Conservation (phyloP, 2,797 vertebrate genomes). For the Sebastes vulpes region DNA sequence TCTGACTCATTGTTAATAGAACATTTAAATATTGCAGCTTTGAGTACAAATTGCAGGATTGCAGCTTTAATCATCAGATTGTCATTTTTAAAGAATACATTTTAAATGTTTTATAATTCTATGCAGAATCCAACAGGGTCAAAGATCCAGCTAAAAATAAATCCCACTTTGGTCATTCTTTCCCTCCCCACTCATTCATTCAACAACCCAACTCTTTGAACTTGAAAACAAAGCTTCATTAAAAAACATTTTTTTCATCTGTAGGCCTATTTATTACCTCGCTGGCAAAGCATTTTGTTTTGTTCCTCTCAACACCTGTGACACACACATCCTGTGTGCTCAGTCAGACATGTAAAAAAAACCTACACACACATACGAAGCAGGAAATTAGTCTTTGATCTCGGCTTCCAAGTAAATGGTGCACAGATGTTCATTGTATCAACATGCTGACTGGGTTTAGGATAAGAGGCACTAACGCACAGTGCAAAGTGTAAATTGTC, state of each 20-base stretch:
- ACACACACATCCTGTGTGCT: constrained; percentile 38
- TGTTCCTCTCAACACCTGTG: constrained; percentile 42
- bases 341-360: neutral
- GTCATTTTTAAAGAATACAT: neutral
- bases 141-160: neutral
- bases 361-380: neutral
- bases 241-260: neutral
- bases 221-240: neutral
- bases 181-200: neutral
- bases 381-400: constrained; percentile 53
- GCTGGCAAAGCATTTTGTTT: constrained; percentile 21
- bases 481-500: neutral
- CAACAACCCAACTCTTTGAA: neutral
- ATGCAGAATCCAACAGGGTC: neutral
- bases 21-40: neutral
- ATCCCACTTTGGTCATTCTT: neutral
- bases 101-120: neutral
- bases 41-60: neutral
- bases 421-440: constrained; percentile 68
- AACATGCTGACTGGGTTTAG: constrained; percentile 32
- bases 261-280: neutral
- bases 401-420: constrained; percentile 42
- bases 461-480: too few species aligned
- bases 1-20: neutral
- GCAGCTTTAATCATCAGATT: neutral